Percentiles rank a stretch among this genome's conserved stretches.
These are phyloP conservation scores for Tursiops truncatus DNA, from an alignment of 2,113 vertebrate species.

Conservation along the genomic window DNA sequence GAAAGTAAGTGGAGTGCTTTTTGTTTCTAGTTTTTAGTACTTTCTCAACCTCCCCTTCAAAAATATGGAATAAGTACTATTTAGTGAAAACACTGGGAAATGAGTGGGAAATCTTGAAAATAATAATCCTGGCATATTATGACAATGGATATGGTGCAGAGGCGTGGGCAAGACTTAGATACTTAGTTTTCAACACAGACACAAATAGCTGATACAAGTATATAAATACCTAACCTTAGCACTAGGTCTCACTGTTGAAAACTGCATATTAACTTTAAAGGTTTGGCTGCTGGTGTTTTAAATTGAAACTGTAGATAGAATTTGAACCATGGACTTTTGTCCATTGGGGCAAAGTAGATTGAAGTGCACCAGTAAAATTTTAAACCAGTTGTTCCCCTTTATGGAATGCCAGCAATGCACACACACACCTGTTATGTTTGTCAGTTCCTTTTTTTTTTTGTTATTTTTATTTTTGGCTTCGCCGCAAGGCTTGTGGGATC, in stretches of 20 bases:
- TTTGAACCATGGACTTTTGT: slow-evolving; percentile 45
- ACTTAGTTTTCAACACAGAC: slow-evolving; percentile 9
- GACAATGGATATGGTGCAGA: neutral
- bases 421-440: neutral
- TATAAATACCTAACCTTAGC: neutral
- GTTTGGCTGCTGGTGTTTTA: neutral
- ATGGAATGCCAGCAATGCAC: neutral
- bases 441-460: neutral
- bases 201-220: neutral
- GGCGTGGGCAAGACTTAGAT: neutral
- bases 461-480: neutral
- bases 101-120: neutral
- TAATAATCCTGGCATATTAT: neutral
- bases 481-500: neutral
- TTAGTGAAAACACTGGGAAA: slow-evolving; percentile 25
- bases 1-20: neutral
- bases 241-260: neutral
- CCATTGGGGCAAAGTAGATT: neutral
- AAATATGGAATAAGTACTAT: neutral
- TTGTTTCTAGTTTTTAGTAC: neutral
- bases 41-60: slow-evolving; percentile 22
- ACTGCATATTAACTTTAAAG: neutral
- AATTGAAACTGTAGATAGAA: slow-evolving; percentile 12
- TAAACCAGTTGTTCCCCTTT: slow-evolving; percentile 28
- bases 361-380: neutral